Percentiles rank a stretch among this genome's conserved stretches.
These are phyloP conservation scores for Antigone vipio DNA, from an alignment of 2,113 vertebrate species.

Conservation along the genomic window DNA sequence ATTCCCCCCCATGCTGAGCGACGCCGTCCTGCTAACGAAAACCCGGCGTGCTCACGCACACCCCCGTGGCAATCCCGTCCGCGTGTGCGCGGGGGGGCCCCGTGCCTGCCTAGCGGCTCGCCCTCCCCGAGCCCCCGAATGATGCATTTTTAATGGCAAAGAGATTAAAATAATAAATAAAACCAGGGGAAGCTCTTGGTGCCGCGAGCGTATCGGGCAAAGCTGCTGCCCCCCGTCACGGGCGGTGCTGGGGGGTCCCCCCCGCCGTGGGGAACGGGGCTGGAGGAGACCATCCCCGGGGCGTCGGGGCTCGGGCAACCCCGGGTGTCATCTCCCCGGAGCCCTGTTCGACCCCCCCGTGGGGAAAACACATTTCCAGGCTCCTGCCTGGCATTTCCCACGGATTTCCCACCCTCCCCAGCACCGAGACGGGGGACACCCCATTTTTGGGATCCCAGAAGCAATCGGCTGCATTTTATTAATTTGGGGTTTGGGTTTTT, in stretches of 20 bases:
- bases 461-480: rapidly evolving
- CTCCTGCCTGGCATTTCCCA: background rate
- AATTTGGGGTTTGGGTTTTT: background rate
- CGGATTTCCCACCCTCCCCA: background rate
- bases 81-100: background rate
- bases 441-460: background rate
- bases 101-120: background rate
- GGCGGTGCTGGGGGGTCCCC: background rate
- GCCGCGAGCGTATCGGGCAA: rapidly evolving
- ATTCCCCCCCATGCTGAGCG: rapidly evolving
- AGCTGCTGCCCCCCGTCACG: rapidly evolving
- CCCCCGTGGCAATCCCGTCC: background rate
- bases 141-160: constrained; percentile 10
- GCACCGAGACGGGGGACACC: background rate
- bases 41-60: background rate
- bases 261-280: rapidly evolving
- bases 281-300: background rate
- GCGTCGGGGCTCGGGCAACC: background rate
- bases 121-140: background rate
- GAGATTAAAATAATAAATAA: constrained; percentile 45
- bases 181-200: background rate
- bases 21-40: background rate
- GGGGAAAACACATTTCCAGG: background rate
- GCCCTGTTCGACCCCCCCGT: rapidly evolving
- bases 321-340: background rate